Base-by-base conservation (phyloP, 2,888 invertebrate genomes). In the Eupithecia vulgata region DNA sequence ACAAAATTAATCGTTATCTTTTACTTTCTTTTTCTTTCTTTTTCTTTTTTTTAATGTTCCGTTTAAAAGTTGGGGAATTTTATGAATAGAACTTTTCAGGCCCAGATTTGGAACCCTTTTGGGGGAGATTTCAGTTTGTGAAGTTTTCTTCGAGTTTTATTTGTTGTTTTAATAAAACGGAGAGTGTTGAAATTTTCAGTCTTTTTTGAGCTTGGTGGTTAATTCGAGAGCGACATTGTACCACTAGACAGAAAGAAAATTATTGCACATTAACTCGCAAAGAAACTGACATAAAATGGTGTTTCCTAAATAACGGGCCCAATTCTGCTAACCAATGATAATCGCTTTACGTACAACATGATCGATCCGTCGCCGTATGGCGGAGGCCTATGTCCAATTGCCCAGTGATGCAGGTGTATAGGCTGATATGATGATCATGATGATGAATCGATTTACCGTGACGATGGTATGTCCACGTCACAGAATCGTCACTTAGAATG, bases 1-100 rank as follows among this genome's bases (percentile, higher is more conserved):
- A 61, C 68, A 75, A 78, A 77, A 80, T 80, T 78, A 80, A 80
- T 77, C 76, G 79, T 15, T 68, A 69, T 77, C 75, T 79, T 76
- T 40, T 68, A 72, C 61, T 72, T 25, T 57, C 57, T 57, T 76
- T 72, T 25, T 57, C 57, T 57, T 76, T 77, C 75, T 79, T 76
- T 40, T 68, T 71, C 61, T 72, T 25, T 57, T 57, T 76, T 72
- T 75, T 65, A 75, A 48, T 42, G 70, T 76, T 71, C 71, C 73
- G 67, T 71, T 75, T 70, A 70, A 66, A 71, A 70, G 59, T 66
- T 35, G 17, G 34, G 72, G 37, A 65, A 70, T 74, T 37, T 62
- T 42, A 68, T 74, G 57, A 74, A 74, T 68, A 61, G 42, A 67
- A 57, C 64, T 67, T 67, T 59, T 57, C 15, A 37, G 5, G 42